These are phyloP conservation scores for Gopherus flavomarginatus DNA, from an alignment of 2,113 vertebrate species.

Conservation along the genomic window DNA sequence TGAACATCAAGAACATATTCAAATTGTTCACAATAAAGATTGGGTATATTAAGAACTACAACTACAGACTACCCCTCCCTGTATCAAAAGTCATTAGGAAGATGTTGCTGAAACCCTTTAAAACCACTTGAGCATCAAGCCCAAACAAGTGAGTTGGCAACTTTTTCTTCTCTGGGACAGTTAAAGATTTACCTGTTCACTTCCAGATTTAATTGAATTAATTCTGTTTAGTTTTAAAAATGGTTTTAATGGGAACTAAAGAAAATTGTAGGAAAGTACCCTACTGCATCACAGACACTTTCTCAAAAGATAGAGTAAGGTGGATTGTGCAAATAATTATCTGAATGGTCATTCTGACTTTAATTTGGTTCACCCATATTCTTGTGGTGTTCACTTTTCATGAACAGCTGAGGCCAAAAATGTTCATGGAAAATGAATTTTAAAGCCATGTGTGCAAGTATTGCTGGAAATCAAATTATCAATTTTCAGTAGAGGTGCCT, in stretches of 20 bases:
- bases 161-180: neutral
- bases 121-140: constrained; percentile 11
- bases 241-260: neutral
- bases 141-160: constrained; percentile 13
- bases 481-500: constrained; percentile 36
- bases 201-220: neutral
- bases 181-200: neutral
- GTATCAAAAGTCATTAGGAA: constrained; percentile 43
- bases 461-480: constrained; percentile 70
- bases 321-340: neutral
- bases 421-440: constrained; percentile 58
- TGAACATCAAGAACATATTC: accelerated
- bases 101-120: neutral
- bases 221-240: neutral
- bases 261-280: accelerated
- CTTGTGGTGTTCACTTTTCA: constrained; percentile 9
- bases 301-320: neutral
- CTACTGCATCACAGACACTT: neutral
- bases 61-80: neutral
- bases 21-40: neutral
- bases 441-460: neutral
- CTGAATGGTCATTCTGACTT: neutral
- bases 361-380: constrained; percentile 15
- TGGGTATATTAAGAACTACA: constrained; percentile 41
- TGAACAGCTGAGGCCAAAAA: constrained; percentile 41